Percentiles rank a stretch among this genome's conserved stretches.
phyloP scores from a whole-genome alignment of 2,113 vertebrate species.

The Semnopithecus entellus region DNA sequence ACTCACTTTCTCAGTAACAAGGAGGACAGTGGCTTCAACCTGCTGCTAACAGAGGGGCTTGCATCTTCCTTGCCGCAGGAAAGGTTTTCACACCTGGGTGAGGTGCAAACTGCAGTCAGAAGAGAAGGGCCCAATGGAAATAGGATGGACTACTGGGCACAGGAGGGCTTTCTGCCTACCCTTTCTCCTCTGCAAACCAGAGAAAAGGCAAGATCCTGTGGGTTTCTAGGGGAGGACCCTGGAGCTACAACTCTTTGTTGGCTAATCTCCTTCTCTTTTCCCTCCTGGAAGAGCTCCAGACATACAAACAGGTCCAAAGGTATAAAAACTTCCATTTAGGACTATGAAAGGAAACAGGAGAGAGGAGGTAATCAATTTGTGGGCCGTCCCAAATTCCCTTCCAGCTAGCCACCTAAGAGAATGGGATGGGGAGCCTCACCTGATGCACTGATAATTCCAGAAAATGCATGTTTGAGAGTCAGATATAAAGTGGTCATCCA shows the following conservation, averaged over 20 bases:
- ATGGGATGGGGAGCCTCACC: background rate
- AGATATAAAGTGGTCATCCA: background rate
- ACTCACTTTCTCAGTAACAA: background rate
- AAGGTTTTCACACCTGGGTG: conserved; percentile 60
- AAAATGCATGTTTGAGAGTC: background rate
- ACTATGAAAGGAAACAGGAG: background rate
- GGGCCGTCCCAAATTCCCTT: background rate
- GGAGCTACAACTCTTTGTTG: background rate
- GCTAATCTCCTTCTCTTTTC: background rate
- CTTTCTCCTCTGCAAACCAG: background rate
- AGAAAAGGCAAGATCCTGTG: background rate
- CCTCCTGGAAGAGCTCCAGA: background rate
- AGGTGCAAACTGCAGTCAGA: conserved; percentile 76
- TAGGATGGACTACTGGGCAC: background rate
- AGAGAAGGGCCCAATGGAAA: conserved; percentile 5
- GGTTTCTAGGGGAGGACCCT: background rate
- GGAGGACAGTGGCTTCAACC: conserved; percentile 32
- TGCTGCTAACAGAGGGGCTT: background rate
- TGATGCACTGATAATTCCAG: background rate
- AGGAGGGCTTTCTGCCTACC: background rate
- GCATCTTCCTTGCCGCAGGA: conserved; percentile 61
- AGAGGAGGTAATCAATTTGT: background rate
- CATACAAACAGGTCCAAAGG: background rate
- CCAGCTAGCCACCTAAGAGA: background rate
- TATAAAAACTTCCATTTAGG: conserved; percentile 5